Percentiles rank a stretch among this genome's conserved stretches.
Conservation (phyloP, 2,113 vertebrate genomes). For the Amia ocellicauda region DNA sequence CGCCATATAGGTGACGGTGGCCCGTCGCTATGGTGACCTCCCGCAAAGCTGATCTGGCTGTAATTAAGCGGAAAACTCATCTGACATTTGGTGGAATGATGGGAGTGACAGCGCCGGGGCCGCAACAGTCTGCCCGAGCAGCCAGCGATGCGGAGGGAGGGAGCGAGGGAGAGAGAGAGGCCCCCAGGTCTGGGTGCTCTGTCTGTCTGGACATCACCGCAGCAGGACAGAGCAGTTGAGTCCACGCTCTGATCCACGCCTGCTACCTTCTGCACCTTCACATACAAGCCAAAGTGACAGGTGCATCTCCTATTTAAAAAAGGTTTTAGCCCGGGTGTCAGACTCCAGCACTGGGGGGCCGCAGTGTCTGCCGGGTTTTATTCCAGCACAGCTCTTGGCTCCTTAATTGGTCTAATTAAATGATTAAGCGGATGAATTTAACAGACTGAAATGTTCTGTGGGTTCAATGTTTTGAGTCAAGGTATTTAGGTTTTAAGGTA, state of each 20-base stretch:
- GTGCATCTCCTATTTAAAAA: neutral
- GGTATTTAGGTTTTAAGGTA: no score
- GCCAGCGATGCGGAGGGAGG: constrained; percentile 1
- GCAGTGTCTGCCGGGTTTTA: no score
- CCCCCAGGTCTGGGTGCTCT: neutral
- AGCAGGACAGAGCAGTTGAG: neutral
- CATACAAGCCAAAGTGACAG: constrained; percentile 16
- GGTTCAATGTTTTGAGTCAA: no score
- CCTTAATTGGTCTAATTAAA: no score
- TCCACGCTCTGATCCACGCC: neutral
- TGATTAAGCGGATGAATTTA: neutral
- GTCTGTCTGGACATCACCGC: constrained; percentile 5
- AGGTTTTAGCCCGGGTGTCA: neutral
- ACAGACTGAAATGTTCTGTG: neutral
- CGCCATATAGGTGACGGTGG: constrained; percentile 8
- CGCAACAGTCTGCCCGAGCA: neutral
- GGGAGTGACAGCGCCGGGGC: neutral
- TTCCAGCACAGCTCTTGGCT: no score
- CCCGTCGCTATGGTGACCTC: constrained; percentile 18
- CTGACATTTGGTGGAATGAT: constrained; percentile 12
- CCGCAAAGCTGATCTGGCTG: constrained; percentile 9
- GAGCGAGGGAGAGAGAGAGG: neutral
- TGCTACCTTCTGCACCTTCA: neutral
- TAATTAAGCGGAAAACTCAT: constrained; percentile 15
- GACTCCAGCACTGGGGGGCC: no score